A percentile compares a stretch with the other conserved stretches of the same genome.
phyloP scores from a whole-genome alignment of 2,797 vertebrate species.

The Scleropages formosus region DNA sequence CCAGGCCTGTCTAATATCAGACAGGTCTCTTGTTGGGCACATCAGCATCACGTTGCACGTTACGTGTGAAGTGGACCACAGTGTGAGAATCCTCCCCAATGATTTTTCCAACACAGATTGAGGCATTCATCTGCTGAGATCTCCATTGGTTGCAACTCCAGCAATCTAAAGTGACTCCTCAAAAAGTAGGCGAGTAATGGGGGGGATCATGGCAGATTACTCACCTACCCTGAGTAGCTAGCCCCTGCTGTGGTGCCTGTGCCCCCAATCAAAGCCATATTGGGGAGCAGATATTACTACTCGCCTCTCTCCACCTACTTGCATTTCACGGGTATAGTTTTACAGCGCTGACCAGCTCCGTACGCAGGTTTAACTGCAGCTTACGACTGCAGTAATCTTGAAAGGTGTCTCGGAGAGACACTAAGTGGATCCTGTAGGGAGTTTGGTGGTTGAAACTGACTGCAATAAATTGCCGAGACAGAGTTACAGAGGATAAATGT shows the following conservation, averaged over 20 bases:
- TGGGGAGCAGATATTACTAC: not conserved
- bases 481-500: slow-evolving; percentile 59
- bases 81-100: too few relatives aligned
- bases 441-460: slow-evolving; percentile 45
- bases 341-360: not conserved
- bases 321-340: not conserved
- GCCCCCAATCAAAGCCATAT: not conserved
- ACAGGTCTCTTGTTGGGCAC: too few relatives aligned
- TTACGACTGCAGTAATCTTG: not conserved
- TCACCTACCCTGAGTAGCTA: not conserved
- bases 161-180: too few relatives aligned
- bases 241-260: not conserved
- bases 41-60: too few relatives aligned
- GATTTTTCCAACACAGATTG: too few relatives aligned
- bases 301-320: not conserved
- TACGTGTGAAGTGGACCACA: too few relatives aligned
- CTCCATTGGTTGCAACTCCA: too few relatives aligned
- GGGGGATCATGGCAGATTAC: not conserved
- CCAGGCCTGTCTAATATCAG: not conserved
- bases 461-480: slow-evolving; percentile 51
- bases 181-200: too few relatives aligned
- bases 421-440: slow-evolving; percentile 23
- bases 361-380: not conserved
- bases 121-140: too few relatives aligned
- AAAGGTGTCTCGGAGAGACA: not conserved